phyloP scores from a whole-genome alignment of 2,113 vertebrate species.

The Indicator maculatus region DNA sequence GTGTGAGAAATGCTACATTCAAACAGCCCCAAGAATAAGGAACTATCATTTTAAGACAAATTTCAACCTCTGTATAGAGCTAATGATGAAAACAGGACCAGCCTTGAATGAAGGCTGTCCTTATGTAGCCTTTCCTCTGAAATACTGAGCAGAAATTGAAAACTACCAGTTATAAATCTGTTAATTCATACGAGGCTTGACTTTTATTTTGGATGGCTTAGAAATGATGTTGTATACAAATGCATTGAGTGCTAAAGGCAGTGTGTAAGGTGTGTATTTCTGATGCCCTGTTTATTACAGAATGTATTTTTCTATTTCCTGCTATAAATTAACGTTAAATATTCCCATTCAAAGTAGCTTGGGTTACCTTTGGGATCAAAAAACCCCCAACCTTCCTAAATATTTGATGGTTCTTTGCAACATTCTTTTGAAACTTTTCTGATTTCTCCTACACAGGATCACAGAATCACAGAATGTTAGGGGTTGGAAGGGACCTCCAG shows the following conservation, averaged over 20 bases:
- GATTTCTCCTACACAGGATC: not conserved
- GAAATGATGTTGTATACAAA: not conserved
- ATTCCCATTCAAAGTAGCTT: not conserved
- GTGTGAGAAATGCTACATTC: not conserved
- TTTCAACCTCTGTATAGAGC: not conserved
- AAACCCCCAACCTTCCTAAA: not conserved
- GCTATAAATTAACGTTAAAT: not conserved
- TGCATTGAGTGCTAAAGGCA: not conserved
- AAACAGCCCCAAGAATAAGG: not conserved
- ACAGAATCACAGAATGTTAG: too few species aligned
- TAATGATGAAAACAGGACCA: not conserved
- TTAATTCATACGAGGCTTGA: not conserved
- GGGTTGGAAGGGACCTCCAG: too few species aligned
- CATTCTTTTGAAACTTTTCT: not conserved
- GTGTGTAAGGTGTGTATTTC: not conserved
- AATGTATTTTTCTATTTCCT: not conserved
- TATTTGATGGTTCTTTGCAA: not conserved
- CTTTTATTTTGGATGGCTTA: not conserved
- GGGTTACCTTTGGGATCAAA: not conserved
- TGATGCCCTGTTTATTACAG: not conserved
- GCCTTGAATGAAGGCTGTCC: not conserved
- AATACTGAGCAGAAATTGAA: not conserved
- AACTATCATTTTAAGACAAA: not conserved
- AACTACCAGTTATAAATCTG: not conserved
- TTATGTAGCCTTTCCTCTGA: constrained; percentile 1